Evolutionary conservation across 2,888 invertebrate species (phyloP), one percentile per base, ranked within the genome.

Genomic region (Sylvicola fuscatus): DNA sequence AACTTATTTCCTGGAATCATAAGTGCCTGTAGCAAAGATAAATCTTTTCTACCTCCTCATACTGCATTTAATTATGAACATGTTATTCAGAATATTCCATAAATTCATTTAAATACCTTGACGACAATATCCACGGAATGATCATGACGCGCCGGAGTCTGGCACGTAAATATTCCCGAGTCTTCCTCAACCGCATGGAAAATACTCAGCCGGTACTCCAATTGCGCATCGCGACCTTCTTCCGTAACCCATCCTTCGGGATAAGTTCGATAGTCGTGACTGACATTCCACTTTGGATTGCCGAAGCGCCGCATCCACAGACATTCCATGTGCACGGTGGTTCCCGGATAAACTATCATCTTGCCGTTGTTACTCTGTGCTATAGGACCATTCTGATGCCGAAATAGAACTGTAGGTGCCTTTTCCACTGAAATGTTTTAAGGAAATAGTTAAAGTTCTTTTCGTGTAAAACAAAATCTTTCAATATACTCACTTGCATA

Each of bases 311-410:
- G 61, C 61, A 83, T 80, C 83, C 84, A 86, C 8, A 86, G 63
- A 45, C 86, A 86, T 53, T 86, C 86, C 78, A 86, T 81, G 49
- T 86, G 84, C 26, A 86, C 61, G 12, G 78, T 75, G 0, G 83
- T 79, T 1, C 84, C 84, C 1, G 86, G 84, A 55, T 82, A 84
- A 0, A 86, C 81, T 38, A 86, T 72, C 33, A 86, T 62, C 44
- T 78, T 78, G 2, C 86, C 86, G 46, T 84, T 82, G 44, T 81
- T 83, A 32, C 79, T 81, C 56, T 86, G 84, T 1, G 83, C 82
- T 37, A 86, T 84, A 0, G 84, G 83, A 0, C 84, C 86, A 29
- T 74, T 64, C 39, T 79, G 74, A 51, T 83, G 78, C 1, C 84
- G 66, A 54, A 86, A 83, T 33, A 84, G 58, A 42, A 86, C 78